These are phyloP conservation scores for Druon quercuslanigerum DNA, from an alignment of 1,140 invertebrate species.

Conservation along the genomic window DNA sequence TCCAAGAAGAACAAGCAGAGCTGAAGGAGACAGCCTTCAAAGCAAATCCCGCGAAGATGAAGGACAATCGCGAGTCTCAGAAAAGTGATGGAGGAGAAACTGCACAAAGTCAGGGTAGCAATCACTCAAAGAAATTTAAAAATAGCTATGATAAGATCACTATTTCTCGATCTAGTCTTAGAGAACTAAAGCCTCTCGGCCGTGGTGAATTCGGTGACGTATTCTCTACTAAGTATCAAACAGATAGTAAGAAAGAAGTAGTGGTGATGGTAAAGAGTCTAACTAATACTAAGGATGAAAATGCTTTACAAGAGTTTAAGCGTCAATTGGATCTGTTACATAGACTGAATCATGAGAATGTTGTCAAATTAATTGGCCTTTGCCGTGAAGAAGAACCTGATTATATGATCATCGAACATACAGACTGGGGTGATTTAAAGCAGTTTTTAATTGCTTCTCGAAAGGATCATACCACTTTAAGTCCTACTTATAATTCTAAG, in stretches of 20 bases:
- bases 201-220: conserved; percentile 95
- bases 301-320: conserved; percentile 87
- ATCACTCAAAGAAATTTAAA: conserved; percentile 83
- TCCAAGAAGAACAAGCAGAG: conserved; percentile 77
- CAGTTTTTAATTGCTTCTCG: conserved; percentile 92
- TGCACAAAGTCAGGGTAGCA: conserved; percentile 83
- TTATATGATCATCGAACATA: conserved; percentile 92
- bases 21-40: conserved; percentile 73
- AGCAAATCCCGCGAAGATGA: conserved; percentile 65
- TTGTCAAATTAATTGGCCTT: conserved; percentile 86
- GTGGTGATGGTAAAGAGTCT: conserved; percentile 85
- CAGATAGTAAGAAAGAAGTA: conserved; percentile 63
- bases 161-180: conserved; percentile 83
- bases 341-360: conserved; percentile 86
- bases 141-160: conserved; percentile 86
- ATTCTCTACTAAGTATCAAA: conserved; percentile 80
- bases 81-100: conserved; percentile 89
- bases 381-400: conserved; percentile 90
- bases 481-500: conserved; percentile 69
- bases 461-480: conserved; percentile 70
- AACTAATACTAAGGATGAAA: conserved; percentile 86
- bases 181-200: conserved; percentile 89
- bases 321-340: conserved; percentile 90
- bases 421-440: conserved; percentile 97
- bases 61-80: conserved; percentile 78